A percentile compares a stretch with the other conserved stretches of the same genome.
These are phyloP conservation scores for Smutsia gigantea DNA, from an alignment of 2,797 vertebrate genomes.

Conservation along the genomic window DNA sequence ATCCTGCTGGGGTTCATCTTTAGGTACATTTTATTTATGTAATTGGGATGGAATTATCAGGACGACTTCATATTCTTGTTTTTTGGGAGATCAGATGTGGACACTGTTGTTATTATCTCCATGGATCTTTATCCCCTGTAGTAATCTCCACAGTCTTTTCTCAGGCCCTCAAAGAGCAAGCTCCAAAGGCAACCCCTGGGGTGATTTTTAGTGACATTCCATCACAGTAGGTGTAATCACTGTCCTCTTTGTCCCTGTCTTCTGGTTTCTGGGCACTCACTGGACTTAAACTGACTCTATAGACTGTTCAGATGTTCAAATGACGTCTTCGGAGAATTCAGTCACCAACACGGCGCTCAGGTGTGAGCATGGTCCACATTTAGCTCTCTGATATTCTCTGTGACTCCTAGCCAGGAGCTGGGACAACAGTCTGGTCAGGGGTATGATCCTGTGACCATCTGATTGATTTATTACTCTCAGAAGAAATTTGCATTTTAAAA, in stretches of 20 bases:
- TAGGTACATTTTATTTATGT: background rate
- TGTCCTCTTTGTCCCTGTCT: background rate
- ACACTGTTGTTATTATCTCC: background rate
- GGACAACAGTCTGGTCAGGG: background rate
- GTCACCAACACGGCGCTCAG: background rate
- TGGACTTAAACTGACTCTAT: background rate
- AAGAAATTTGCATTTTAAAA: slow-evolving; percentile 52
- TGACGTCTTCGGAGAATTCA: background rate
- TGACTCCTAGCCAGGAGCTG: background rate
- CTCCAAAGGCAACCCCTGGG: background rate
- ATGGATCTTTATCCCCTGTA: background rate
- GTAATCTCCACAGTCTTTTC: background rate
- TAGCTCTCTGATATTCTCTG: background rate
- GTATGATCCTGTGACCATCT: slow-evolving; percentile 17
- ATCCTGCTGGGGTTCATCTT: background rate
- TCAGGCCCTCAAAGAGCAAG: background rate
- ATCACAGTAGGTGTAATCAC: background rate
- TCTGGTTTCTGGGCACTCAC: background rate
- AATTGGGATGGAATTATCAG: background rate
- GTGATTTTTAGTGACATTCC: background rate
- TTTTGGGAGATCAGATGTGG: background rate
- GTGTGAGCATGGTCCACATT: background rate
- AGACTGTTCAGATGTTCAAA: background rate
- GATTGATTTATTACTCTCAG: slow-evolving; percentile 19
- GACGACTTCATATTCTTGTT: background rate